phyloP scores from a whole-genome alignment of 2,113 vertebrate genomes.

The Nematolebias whitei region DNA sequence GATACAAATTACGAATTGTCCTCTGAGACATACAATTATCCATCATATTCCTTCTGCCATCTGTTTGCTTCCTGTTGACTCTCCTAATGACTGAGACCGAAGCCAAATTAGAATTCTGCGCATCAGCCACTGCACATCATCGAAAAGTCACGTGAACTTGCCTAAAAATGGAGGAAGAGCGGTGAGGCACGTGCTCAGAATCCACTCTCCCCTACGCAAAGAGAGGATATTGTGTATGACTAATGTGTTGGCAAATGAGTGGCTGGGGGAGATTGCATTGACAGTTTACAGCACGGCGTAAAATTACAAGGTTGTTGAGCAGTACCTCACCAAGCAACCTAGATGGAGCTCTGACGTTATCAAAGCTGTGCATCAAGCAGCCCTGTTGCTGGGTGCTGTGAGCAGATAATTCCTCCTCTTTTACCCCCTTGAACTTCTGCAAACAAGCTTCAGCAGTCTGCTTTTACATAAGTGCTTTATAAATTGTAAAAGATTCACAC shows the following conservation, averaged over 20 bases:
- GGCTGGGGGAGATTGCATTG: constrained; percentile 33
- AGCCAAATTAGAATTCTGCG: constrained; percentile 75
- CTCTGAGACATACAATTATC: constrained; percentile 77
- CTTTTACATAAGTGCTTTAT: constrained; percentile 30
- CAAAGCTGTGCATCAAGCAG: constrained; percentile 74
- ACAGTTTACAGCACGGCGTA: constrained; percentile 59
- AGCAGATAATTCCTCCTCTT: constrained; percentile 65
- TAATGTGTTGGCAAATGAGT: constrained; percentile 40
- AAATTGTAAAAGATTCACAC: constrained; percentile 11
- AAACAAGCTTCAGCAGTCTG: constrained; percentile 39
- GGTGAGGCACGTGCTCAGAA: constrained; percentile 17
- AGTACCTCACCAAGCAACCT: constrained; percentile 80
- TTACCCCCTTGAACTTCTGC: constrained; percentile 37
- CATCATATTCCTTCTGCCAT: constrained; percentile 77
- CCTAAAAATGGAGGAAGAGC: constrained; percentile 40
- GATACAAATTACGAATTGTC: constrained; percentile 76
- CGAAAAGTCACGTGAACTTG: constrained; percentile 61
- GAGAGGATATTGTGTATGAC: constrained; percentile 32
- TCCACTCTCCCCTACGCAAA: not conserved
- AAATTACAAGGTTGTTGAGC: constrained; percentile 70
- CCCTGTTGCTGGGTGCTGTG: constrained; percentile 74
- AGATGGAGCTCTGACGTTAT: constrained; percentile 86
- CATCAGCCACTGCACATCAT: constrained; percentile 69
- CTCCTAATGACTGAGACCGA: constrained; percentile 73
- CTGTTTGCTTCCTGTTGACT: constrained; percentile 79